These are phyloP conservation scores for Agrochola lychnidis DNA, from an alignment of 2,888 invertebrate species.

Conservation along the genomic window DNA sequence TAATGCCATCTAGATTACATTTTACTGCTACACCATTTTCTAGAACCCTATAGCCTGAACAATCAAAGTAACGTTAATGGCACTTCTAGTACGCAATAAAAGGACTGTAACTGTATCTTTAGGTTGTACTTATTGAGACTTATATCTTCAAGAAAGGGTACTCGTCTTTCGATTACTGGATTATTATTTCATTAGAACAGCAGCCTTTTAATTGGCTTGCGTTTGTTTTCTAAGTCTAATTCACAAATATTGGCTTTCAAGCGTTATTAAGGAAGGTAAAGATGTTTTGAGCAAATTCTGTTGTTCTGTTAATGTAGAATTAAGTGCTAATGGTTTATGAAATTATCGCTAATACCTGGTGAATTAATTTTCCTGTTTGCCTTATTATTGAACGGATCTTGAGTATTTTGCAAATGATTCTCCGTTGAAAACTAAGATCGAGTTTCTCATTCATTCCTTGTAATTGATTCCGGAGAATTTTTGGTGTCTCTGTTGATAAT, in stretches of 20 bases:
- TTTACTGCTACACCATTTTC: conserved; percentile 33
- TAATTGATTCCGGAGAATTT: background rate
- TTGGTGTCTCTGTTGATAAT: too few relatives aligned
- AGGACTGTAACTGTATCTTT: conserved; percentile 55
- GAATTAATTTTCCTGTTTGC: background rate
- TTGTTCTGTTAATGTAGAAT: conserved; percentile 1
- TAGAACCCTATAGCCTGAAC: conserved; percentile 27
- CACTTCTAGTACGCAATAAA: conserved; percentile 56
- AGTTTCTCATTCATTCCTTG: background rate
- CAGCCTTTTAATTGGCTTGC: conserved; percentile 65
- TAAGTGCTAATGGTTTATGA: conserved; percentile 6
- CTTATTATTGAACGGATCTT: background rate
- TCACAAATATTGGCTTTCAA: conserved; percentile 48
- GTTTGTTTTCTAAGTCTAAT: conserved; percentile 52
- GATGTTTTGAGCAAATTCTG: conserved; percentile 18
- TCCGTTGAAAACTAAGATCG: background rate
- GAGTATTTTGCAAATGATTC: background rate
- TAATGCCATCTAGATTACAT: conserved; percentile 28
- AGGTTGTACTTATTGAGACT: conserved; percentile 68
- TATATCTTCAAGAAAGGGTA: conserved; percentile 69
- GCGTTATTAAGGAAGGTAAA: conserved; percentile 36
- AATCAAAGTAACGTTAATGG: conserved; percentile 48
- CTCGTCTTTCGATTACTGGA: conserved; percentile 72
- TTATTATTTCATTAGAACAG: conserved; percentile 77
- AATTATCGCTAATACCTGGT: conserved; percentile 2